Conservation (phyloP, 2,113 vertebrate species). For the Chionodraco myersi region DNA sequence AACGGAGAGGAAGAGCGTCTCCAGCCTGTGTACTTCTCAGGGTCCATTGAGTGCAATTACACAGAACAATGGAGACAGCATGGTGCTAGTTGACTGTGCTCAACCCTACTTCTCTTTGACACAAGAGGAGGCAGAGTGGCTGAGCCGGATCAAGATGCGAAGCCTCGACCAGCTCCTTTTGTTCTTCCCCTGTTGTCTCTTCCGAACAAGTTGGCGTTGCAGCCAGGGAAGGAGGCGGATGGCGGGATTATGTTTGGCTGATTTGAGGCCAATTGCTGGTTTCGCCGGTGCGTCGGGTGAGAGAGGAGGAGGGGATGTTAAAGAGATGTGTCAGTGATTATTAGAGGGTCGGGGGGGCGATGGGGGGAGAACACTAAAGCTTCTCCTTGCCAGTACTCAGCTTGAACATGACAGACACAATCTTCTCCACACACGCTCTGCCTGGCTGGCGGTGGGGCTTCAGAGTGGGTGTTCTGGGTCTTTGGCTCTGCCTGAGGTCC, state of each 20-base stretch:
- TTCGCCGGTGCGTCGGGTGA: constrained; percentile 60
- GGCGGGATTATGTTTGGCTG: constrained; percentile 79
- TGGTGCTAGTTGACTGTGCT: constrained; percentile 71
- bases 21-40: constrained; percentile 57
- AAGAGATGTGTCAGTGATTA: constrained; percentile 77
- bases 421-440: constrained; percentile 38
- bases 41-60: constrained; percentile 81
- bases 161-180: constrained; percentile 63
- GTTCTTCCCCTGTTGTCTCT: constrained; percentile 50
- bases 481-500: constrained; percentile 33
- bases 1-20: constrained; percentile 22
- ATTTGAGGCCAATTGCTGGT: constrained; percentile 82
- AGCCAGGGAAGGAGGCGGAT: constrained; percentile 60
- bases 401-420: constrained; percentile 72
- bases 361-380: constrained; percentile 52
- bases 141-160: constrained; percentile 55
- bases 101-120: constrained; percentile 67
- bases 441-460: constrained; percentile 34
- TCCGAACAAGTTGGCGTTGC: not conserved
- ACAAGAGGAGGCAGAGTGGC: constrained; percentile 54
- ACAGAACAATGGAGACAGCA: constrained; percentile 75
- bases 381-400: constrained; percentile 65
- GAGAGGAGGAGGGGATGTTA: constrained; percentile 64
- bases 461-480: constrained; percentile 52
- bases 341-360: constrained; percentile 68